Percentiles rank a stretch among this genome's conserved stretches.
phyloP scores from a whole-genome alignment of 2,888 invertebrate species.

The Drosophila trichaetosa region DNA sequence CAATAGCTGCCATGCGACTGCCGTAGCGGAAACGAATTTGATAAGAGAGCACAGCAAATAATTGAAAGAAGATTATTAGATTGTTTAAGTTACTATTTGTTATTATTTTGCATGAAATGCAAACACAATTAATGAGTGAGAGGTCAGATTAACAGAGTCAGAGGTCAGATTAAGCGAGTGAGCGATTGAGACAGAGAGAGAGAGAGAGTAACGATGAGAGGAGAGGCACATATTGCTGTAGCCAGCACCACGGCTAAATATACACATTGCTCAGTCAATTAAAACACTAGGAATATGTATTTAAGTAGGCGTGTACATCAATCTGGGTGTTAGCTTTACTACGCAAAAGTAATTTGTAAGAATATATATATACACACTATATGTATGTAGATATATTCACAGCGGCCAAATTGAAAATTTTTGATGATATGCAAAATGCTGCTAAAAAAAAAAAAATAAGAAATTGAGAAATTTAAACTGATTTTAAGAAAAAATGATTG shows the following conservation, averaged over 20 bases:
- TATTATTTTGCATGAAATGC: conserved; percentile 61
- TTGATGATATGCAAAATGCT: conserved; percentile 40
- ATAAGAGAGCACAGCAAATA: conserved; percentile 21
- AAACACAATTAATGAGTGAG: conserved; percentile 19
- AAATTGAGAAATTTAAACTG: conserved; percentile 35
- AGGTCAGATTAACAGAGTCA: background rate
- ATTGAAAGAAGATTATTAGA: conserved; percentile 45
- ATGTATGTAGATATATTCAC: conserved; percentile 31
- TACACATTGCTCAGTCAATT: conserved; percentile 60
- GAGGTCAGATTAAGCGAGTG: background rate
- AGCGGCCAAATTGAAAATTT: conserved; percentile 51
- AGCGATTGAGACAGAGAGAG: background rate
- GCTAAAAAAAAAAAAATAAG: conserved; percentile 12
- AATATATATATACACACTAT: conserved; percentile 25
- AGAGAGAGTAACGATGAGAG: background rate
- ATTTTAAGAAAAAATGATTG: conserved; percentile 21
- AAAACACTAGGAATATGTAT: conserved; percentile 33
- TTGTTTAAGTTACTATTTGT: conserved; percentile 49
- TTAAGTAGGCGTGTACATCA: conserved; percentile 12
- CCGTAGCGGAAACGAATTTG: conserved; percentile 38
- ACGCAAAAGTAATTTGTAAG: conserved; percentile 34
- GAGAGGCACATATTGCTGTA: conserved; percentile 1
- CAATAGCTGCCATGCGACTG: conserved; percentile 16
- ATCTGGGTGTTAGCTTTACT: conserved; percentile 36
- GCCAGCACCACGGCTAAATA: conserved; percentile 38